A percentile compares a stretch with the other conserved stretches of the same genome.
Evolutionary conservation across 2,888 invertebrate species (phyloP).

Genomic region (Protula sp.): DNA sequence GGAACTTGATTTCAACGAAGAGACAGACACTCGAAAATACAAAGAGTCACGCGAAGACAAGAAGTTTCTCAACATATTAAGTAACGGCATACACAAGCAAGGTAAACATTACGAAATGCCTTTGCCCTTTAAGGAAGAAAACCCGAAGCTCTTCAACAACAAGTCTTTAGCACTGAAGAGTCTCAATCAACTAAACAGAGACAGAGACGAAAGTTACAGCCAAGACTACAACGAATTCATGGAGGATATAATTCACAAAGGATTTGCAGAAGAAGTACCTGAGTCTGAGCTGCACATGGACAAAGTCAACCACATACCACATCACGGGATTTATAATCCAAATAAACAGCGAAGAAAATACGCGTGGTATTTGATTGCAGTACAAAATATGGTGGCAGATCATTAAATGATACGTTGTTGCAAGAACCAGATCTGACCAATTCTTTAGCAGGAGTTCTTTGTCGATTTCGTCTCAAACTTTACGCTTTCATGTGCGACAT

Average conservation of each 20-base stretch:
- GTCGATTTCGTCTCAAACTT: not conserved
- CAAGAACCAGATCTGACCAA: conserved; percentile 6
- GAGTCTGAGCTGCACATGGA: not conserved
- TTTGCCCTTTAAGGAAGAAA: conserved; percentile 1
- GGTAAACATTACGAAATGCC: conserved; percentile 4
- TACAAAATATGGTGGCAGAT: not conserved
- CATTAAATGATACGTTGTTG: conserved; percentile 6
- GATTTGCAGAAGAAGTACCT: not conserved
- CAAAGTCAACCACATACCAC: conserved; percentile 3
- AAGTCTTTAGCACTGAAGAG: not conserved
- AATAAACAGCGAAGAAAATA: conserved; percentile 7
- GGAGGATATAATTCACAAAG: no score
- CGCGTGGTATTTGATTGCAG: conserved; percentile 8
- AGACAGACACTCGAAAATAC: not conserved
- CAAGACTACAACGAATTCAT: conserved; percentile 2
- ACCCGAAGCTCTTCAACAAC: conserved; percentile 5
- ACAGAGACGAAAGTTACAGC: not conserved
- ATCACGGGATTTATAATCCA: conserved; percentile 5
- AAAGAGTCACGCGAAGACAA: no score
- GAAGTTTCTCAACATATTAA: conserved; percentile 1
- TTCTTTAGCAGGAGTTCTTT: conserved; percentile 2
- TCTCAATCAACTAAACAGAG: not conserved
- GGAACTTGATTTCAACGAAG: not conserved
- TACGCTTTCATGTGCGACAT: conserved; percentile 3
- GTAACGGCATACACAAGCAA: not conserved